phyloP scores from a whole-genome alignment of 2,888 invertebrate species.

The Zelleria hepariella region DNA sequence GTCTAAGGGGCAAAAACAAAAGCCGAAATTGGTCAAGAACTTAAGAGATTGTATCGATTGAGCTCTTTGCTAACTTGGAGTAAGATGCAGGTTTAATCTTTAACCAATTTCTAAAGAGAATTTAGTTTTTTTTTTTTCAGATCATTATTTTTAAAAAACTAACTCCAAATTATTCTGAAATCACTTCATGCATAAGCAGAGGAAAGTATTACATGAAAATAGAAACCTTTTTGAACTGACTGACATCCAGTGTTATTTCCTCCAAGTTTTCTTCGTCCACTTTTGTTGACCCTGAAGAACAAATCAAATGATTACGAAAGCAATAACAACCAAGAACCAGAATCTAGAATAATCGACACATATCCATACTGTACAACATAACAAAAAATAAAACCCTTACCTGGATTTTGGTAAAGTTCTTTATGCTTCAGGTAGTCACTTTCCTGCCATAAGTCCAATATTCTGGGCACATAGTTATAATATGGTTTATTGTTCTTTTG shows the following conservation, averaged over 20 bases:
- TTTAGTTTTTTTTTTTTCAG: too few species aligned
- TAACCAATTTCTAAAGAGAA: too few species aligned
- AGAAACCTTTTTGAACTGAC: neutral
- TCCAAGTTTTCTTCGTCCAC: neutral
- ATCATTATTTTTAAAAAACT: too few species aligned
- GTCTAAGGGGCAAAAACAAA: too few species aligned
- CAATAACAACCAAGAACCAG: neutral
- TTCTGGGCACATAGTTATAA: neutral
- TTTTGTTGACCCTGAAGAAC: neutral
- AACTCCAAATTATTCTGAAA: too few species aligned
- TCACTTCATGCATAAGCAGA: too few species aligned
- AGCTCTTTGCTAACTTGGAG: too few species aligned
- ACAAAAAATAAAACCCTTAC: neutral
- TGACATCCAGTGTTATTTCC: neutral
- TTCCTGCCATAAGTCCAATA: neutral
- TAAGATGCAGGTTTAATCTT: too few species aligned
- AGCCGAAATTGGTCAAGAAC: too few species aligned
- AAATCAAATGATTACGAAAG: neutral
- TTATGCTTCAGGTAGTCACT: neutral
- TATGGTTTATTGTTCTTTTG: neutral
- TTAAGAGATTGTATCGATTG: too few species aligned
- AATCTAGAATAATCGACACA: neutral
- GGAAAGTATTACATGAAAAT: too few species aligned
- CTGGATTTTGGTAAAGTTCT: neutral
- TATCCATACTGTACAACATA: neutral